Percentiles rank a stretch among this genome's conserved stretches.
These are phyloP conservation scores for Vesta saturnalis DNA, from an alignment of 2,888 invertebrate species.

Conservation along the genomic window DNA sequence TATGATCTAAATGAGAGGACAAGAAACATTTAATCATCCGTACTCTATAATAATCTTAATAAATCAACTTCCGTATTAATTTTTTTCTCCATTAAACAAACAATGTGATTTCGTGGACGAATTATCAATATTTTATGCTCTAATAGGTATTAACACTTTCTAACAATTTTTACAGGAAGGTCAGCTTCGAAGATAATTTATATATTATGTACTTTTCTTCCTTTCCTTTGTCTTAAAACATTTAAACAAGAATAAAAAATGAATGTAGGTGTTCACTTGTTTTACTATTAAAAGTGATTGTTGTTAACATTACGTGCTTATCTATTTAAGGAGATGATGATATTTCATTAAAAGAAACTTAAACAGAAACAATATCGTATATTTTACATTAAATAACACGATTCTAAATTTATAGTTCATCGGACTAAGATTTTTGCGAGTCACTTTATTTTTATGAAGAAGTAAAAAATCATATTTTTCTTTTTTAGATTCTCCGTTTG, in stretches of 20 bases:
- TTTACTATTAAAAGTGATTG: constrained; percentile 10
- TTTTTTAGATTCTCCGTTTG: too few relatives aligned
- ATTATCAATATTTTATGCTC: constrained; percentile 8
- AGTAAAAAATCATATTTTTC: too few relatives aligned
- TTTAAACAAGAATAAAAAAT: constrained; percentile 1
- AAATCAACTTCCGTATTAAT: neutral
- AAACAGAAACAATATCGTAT: constrained; percentile 11
- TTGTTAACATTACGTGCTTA: neutral
- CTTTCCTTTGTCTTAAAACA: constrained; percentile 1
- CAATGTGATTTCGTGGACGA: too few relatives aligned
- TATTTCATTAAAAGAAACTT: neutral
- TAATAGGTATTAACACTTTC: constrained; percentile 14
- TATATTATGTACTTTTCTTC: neutral
- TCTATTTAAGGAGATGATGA: constrained; percentile 17
- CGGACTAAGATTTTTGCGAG: too few relatives aligned
- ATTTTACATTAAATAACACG: too few relatives aligned
- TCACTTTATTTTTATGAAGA: too few relatives aligned
- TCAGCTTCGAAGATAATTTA: neutral
- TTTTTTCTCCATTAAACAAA: too few relatives aligned
- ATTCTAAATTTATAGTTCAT: too few relatives aligned
- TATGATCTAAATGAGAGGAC: too few relatives aligned
- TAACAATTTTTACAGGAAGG: neutral
- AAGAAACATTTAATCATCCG: too few relatives aligned
- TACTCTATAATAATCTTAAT: too few relatives aligned
- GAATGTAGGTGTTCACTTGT: constrained; percentile 16